Conservation (phyloP, 2,888 invertebrate genomes). For the Deilephila porcellus region DNA sequence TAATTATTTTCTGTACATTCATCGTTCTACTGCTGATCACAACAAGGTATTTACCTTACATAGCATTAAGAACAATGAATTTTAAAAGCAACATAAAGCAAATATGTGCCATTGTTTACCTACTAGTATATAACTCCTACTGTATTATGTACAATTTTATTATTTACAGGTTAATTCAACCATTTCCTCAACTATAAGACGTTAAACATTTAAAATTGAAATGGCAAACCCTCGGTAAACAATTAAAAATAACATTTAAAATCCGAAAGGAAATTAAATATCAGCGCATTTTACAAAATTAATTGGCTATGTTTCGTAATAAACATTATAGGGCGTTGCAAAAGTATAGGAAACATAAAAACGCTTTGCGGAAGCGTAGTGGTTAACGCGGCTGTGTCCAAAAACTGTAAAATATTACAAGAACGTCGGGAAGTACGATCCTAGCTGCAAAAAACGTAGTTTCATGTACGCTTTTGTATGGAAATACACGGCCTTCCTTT, state of each 20-base stretch:
- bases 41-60: too few relatives aligned
- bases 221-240: not conserved
- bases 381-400: not conserved
- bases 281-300: not conserved
- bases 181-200: too few relatives aligned
- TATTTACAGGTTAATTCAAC: too few relatives aligned
- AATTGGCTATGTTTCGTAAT: not conserved
- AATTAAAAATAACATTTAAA: slow-evolving; percentile 5
- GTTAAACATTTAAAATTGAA: not conserved
- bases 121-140: too few relatives aligned
- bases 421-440: slow-evolving; percentile 23
- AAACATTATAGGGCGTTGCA: not conserved
- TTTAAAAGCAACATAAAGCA: too few relatives aligned
- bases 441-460: slow-evolving; percentile 8
- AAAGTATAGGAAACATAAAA: slow-evolving; percentile 18
- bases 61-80: too few relatives aligned
- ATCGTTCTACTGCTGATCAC: too few relatives aligned
- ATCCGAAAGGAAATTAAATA: not conserved
- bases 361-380: slow-evolving; percentile 5
- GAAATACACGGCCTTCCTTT: slow-evolving; percentile 27
- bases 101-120: too few relatives aligned
- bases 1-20: too few relatives aligned
- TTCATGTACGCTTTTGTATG: slow-evolving; percentile 9
- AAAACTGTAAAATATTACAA: slow-evolving; percentile 18
- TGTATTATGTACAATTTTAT: too few relatives aligned